Evolutionary conservation across 2,797 vertebrate genomes (phyloP), one percentile per base, ranked within the genome.

Genomic region (Siniperca scherzeri): DNA sequence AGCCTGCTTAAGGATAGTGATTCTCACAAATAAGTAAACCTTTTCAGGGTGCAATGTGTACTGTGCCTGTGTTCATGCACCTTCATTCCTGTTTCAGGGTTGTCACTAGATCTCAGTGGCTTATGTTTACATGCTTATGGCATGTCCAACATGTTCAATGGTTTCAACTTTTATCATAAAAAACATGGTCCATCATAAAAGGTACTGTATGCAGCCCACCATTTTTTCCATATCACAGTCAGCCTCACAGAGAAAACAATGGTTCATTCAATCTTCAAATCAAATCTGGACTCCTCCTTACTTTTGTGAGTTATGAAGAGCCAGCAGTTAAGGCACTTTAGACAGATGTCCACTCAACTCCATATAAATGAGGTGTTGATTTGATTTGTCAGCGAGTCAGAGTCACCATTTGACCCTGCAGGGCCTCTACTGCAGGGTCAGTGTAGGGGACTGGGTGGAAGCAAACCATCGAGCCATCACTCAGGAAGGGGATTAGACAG

Each of bases 401-500:
- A 75, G 62, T 68, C 36, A 48, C 33, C n/a, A 8, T 71, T 74
- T 70, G 50, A 77, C 50, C 76, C 52, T 70, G n/a, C 48, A 38
- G 73, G 38, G 55, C 27, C 36, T 57, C 70, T 53, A 78, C 33
- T 44, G 33, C 71, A 62, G 71, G 50, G 22, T 61, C 72, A 56
- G 38, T 4, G 14, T 14, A 12, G 22, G 62, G n/a, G 56, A 44
- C 56, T 66, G n/a, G 10, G n/a, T 22, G 66, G 50, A 36, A 59
- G 66, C 7, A 17, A 40, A 25, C 57, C 84, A 82, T 61, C 19
- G 4, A 80, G 78, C 69, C 16, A 12, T 88, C 82, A 86, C 46
- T 76, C 65, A 76, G 55, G 55, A 72, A 70, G 30, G 42, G 65
- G 73, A 81, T 83, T 82, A 86, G 40, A 80, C 62, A 46, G 59